These are phyloP conservation scores for Champsocephalus gunnari DNA, from an alignment of 2,797 vertebrate species.

Conservation along the genomic window DNA sequence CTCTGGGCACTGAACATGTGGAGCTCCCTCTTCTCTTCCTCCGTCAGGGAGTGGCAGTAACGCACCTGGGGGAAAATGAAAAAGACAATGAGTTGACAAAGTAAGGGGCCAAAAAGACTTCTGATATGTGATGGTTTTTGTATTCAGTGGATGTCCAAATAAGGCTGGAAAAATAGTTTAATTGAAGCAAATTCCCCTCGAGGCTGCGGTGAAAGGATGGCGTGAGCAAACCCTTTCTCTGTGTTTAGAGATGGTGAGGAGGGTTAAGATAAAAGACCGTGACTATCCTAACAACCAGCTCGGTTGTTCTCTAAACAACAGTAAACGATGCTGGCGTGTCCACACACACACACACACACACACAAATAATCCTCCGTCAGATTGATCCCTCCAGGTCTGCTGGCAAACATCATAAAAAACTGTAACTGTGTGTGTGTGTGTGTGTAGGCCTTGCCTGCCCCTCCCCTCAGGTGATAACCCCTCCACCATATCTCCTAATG, in stretches of 20 bases:
- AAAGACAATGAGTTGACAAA: conserved; percentile 5
- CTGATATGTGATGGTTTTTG: neutral
- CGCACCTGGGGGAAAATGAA: conserved; percentile 84
- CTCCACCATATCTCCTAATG: conserved; percentile 64
- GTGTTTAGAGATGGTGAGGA: conserved; percentile 75
- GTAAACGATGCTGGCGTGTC: conserved; percentile 53
- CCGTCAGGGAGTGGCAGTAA: conserved; percentile 93
- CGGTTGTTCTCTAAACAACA: conserved; percentile 70
- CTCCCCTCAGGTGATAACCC: conserved; percentile 62
- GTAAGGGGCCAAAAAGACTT: neutral
- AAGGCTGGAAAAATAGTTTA: conserved; percentile 45
- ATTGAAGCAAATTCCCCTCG: conserved; percentile 59
- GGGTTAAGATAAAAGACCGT: conserved; percentile 67
- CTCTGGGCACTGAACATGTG: conserved; percentile 95
- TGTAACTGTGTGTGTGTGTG: too few species aligned
- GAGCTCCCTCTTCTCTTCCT: conserved; percentile 95
- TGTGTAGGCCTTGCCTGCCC: neutral
- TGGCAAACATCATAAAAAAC: conserved; percentile 81
- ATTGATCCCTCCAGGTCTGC: conserved; percentile 62
- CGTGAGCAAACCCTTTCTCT: conserved; percentile 65
- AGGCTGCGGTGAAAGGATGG: conserved; percentile 63
- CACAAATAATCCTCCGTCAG: conserved; percentile 69
- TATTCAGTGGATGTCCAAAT: conserved; percentile 42
- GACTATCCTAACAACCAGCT: conserved; percentile 69
- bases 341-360: conserved; percentile 17